phyloP scores from a whole-genome alignment of 2,888 invertebrate genomes.

The Dendrolimus houi region DNA sequence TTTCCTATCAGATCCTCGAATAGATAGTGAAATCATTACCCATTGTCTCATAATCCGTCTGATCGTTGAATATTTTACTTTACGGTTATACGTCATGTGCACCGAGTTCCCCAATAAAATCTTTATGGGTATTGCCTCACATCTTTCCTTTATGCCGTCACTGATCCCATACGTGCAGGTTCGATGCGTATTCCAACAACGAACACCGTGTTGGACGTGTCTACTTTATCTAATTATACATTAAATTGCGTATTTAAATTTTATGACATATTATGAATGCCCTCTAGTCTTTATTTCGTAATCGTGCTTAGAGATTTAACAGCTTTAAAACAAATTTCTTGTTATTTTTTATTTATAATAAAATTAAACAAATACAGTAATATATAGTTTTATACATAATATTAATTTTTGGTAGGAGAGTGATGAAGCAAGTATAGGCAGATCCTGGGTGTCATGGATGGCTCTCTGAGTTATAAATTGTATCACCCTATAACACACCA shows the following conservation, averaged over 20 bases:
- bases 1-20: constrained; percentile 1
- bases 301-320: too few species aligned
- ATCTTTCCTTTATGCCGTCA: constrained; percentile 38
- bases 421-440: too few species aligned
- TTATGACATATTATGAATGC: not conserved
- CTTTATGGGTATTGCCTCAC: constrained; percentile 58
- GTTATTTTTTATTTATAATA: too few species aligned
- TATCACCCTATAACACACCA: too few species aligned
- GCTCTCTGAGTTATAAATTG: too few species aligned
- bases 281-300: too few species aligned
- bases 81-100: constrained; percentile 38
- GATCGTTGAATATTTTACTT: constrained; percentile 49
- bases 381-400: too few species aligned
- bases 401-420: too few species aligned
- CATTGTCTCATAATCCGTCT: constrained; percentile 55
- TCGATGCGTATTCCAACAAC: constrained; percentile 20
- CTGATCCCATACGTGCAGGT: constrained; percentile 30
- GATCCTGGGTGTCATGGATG: too few species aligned
- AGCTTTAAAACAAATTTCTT: too few species aligned
- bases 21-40: constrained; percentile 34
- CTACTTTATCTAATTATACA: too few species aligned
- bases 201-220: constrained; percentile 12
- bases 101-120: constrained; percentile 45
- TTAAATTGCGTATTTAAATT: constrained; percentile 1
- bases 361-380: too few species aligned